Evolutionary conservation across 2,888 invertebrate genomes (phyloP).

Genomic region (Smittia aterrima): DNA sequence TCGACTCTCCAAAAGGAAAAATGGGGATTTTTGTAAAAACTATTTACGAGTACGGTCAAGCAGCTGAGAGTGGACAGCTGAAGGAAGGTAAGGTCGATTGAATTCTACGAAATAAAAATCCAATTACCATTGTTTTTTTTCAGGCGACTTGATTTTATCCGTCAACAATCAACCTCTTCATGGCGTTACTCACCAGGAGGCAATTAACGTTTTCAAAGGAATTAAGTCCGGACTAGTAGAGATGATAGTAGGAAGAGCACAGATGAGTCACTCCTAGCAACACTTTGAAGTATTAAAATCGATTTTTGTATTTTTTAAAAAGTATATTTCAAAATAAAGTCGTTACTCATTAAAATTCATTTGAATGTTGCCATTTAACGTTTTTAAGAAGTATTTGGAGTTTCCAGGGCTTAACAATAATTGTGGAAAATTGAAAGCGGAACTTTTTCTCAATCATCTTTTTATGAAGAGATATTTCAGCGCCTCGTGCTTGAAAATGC

Average conservation of each 20-base stretch:
- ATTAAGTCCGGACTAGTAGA: conserved; percentile 74
- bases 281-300: neutral
- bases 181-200: conserved; percentile 75
- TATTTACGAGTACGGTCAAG: conserved; percentile 80
- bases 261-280: neutral
- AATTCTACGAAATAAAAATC: neutral
- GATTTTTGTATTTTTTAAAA: neutral
- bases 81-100: conserved; percentile 66
- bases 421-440: neutral
- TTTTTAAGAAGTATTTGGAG: neutral
- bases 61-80: conserved; percentile 73
- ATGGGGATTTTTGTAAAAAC: conserved; percentile 89
- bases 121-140: neutral
- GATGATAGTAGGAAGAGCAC: conserved; percentile 64
- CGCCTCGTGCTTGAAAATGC: neutral
- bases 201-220: conserved; percentile 75
- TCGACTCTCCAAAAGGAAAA: conserved; percentile 78
- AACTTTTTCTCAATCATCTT: neutral
- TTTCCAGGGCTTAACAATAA: neutral
- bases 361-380: neutral
- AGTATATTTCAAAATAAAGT: too few relatives aligned
- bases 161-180: conserved; percentile 76
- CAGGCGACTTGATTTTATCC: conserved; percentile 78
- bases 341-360: neutral
- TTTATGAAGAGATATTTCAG: neutral